Conservation (phyloP, 2,113 vertebrate genomes). For the Thamnophis sirtalis region DNA sequence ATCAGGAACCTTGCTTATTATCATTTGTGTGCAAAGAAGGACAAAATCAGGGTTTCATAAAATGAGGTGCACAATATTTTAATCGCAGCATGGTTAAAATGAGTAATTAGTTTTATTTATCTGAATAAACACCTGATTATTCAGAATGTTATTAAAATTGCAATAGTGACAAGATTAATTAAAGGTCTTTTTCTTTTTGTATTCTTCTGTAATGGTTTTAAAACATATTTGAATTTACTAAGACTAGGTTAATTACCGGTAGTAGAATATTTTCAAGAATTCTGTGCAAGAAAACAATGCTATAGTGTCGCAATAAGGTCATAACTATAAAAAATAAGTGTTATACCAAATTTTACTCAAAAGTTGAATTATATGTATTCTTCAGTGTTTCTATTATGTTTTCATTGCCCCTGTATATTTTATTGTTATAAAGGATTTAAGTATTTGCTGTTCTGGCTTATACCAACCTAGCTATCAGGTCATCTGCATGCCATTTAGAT, state of each 20-base stretch:
- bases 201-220: slow-evolving; percentile 2
- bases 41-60: not conserved
- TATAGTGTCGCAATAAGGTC: not conserved
- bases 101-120: not conserved
- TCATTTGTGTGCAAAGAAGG: not conserved
- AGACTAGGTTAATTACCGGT: not conserved
- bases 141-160: not conserved
- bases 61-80: not conserved
- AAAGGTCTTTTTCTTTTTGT: not conserved
- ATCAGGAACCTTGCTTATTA: not conserved
- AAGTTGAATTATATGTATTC: not conserved
- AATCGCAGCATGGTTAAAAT: not conserved
- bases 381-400: not conserved
- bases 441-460: slow-evolving; percentile 1
- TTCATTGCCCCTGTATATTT: not conserved
- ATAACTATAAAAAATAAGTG: not conserved
- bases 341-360: not conserved
- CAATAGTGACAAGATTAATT: not conserved
- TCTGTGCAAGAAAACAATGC: not conserved
- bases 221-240: slow-evolving; percentile 1
- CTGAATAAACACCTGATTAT: not conserved
- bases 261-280: slow-evolving; percentile 2
- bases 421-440: slow-evolving; percentile 6
- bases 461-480: slow-evolving; percentile 4
- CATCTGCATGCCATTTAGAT: slow-evolving; percentile 22